Evolutionary conservation across 2,797 vertebrate species (phyloP).

Genomic region (Eleutherodactylus coqui): DNA sequence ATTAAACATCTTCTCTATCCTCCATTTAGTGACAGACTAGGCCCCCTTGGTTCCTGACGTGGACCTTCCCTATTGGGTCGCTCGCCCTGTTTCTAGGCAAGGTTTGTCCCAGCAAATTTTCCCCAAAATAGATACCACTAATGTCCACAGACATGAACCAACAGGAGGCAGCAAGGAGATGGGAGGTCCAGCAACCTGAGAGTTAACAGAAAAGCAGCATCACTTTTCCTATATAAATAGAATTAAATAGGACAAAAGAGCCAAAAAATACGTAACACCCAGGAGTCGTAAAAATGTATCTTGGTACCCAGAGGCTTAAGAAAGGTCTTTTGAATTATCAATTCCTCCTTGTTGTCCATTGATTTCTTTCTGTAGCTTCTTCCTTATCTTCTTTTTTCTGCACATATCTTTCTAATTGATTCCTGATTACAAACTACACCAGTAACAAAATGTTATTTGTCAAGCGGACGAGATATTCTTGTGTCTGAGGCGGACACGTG

Average conservation of each 20-base stretch:
- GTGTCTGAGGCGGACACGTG: fast-evolving
- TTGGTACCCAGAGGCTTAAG: conserved; percentile 50
- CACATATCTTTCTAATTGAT: conserved; percentile 70
- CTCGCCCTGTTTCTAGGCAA: too few relatives aligned
- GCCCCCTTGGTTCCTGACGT: too few relatives aligned
- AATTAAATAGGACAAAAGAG: background rate
- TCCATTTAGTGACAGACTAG: too few relatives aligned
- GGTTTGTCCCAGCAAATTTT: too few relatives aligned
- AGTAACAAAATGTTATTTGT: conserved; percentile 68
- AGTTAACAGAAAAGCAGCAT: too few relatives aligned
- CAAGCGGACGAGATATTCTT: conserved; percentile 61
- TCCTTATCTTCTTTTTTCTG: conserved; percentile 67
- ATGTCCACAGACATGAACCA: too few relatives aligned
- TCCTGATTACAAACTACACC: conserved; percentile 69
- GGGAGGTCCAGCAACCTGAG: too few relatives aligned
- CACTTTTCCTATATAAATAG: background rate
- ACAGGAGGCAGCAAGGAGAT: too few relatives aligned
- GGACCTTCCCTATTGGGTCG: too few relatives aligned
- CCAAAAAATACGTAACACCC: conserved; percentile 53
- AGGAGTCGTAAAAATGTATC: background rate
- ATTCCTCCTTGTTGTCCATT: conserved; percentile 67
- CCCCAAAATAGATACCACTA: too few relatives aligned
- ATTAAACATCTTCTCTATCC: too few relatives aligned
- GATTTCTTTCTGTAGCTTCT: conserved; percentile 65
- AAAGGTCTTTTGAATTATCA: conserved; percentile 65